These are phyloP conservation scores for Lampris megalopsis DNA, from an alignment of 2,113 vertebrate species.

Conservation along the genomic window DNA sequence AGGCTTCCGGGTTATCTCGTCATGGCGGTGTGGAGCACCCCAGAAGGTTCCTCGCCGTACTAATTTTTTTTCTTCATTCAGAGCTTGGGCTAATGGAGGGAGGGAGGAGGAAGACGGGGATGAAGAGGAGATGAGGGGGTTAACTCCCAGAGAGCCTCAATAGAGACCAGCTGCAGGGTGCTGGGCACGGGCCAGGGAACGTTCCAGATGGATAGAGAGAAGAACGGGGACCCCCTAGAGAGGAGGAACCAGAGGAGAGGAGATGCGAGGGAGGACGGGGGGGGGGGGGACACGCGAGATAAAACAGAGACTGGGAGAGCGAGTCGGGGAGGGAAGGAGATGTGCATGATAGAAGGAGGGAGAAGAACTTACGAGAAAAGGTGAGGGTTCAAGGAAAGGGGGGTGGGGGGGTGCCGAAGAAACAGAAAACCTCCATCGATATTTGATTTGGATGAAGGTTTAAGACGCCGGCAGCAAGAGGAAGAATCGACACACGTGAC, in stretches of 20 bases:
- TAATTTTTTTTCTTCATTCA: slow-evolving; percentile 21
- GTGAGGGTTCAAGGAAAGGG: slow-evolving; percentile 3
- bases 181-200: slow-evolving; percentile 68
- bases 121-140: slow-evolving; percentile 39
- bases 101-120: background rate
- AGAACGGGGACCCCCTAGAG: slow-evolving; percentile 59
- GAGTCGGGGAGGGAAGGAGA: background rate
- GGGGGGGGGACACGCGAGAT: background rate
- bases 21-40: too few relatives aligned
- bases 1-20: too few relatives aligned
- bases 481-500: too few relatives aligned
- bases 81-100: slow-evolving; percentile 29
- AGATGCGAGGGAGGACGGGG: background rate
- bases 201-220: slow-evolving; percentile 60
- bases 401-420: background rate
- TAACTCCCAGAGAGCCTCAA: slow-evolving; percentile 59
- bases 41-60: background rate
- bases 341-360: background rate
- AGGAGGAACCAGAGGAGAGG: slow-evolving; percentile 36
- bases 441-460: background rate
- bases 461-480: background rate
- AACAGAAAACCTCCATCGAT: background rate
- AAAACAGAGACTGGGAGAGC: background rate
- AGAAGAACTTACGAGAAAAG: background rate
- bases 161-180: slow-evolving; percentile 75